Conservation (phyloP, 2,797 vertebrate genomes). For the Gobionotothen gibberifrons region DNA sequence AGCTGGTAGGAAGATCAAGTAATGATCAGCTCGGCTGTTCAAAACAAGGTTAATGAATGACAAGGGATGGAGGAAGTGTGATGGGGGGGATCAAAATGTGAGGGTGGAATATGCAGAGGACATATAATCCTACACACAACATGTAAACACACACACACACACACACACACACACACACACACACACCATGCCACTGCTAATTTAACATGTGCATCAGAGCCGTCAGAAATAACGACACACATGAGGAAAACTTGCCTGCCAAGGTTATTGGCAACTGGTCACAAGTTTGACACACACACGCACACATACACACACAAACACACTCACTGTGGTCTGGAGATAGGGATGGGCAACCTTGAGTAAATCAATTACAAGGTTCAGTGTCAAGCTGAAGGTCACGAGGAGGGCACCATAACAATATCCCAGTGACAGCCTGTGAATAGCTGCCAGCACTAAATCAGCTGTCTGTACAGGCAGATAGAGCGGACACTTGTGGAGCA, state of each 20-base stretch:
- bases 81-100: slow-evolving; percentile 25
- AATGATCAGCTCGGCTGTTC: slow-evolving; percentile 28
- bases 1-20: slow-evolving; percentile 41
- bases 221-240: slow-evolving; percentile 37
- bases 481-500: slow-evolving; percentile 47
- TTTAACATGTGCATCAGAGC: slow-evolving; percentile 31
- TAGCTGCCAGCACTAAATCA: slow-evolving; percentile 60
- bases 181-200: slow-evolving; percentile 2
- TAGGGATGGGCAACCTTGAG: slow-evolving; percentile 64
- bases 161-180: background rate
- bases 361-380: slow-evolving; percentile 79
- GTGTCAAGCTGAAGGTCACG: slow-evolving; percentile 71
- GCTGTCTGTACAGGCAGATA: slow-evolving; percentile 52
- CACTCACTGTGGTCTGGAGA: slow-evolving; percentile 45
- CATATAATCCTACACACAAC: background rate
- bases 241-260: slow-evolving; percentile 30
- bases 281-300: slow-evolving; percentile 4
- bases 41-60: slow-evolving; percentile 60
- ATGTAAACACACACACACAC: background rate
- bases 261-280: slow-evolving; percentile 35
- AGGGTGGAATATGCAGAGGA: slow-evolving; percentile 4
- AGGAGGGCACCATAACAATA: slow-evolving; percentile 64
- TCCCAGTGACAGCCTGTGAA: slow-evolving; percentile 60
- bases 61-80: slow-evolving; percentile 8
- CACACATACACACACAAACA: slow-evolving; percentile 12